Evolutionary conservation across 2,113 vertebrate genomes (phyloP).

Genomic region (Pachyramphus minor): DNA sequence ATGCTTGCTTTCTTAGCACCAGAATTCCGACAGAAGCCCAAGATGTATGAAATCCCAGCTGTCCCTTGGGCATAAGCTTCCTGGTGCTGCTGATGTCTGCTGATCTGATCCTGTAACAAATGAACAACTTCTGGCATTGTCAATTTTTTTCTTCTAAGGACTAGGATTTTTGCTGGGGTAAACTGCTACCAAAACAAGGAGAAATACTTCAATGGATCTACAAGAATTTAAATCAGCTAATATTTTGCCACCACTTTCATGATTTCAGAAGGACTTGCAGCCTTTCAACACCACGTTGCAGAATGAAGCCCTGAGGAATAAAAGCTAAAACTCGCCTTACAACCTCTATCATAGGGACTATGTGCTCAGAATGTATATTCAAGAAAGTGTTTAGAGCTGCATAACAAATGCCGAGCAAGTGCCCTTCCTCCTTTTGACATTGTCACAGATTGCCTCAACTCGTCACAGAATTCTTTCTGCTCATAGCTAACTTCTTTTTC

Average conservation of each 20-base stretch:
- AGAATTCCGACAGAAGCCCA: not conserved
- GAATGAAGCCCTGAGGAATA: constrained; percentile 8
- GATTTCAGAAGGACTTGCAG: not conserved
- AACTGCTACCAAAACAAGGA: not conserved
- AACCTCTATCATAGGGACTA: not conserved
- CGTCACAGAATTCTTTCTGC: not conserved
- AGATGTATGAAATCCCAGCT: not conserved
- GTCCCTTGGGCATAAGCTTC: not conserved
- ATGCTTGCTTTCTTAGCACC: not conserved
- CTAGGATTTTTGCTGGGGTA: not conserved
- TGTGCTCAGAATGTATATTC: constrained; percentile 27
- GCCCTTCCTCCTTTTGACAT: constrained; percentile 42
- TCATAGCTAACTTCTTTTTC: not conserved
- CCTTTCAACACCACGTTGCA: not conserved
- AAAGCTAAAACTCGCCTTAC: constrained; percentile 40
- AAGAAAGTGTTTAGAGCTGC: constrained; percentile 27
- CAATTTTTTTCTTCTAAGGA: not conserved
- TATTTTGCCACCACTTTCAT: not conserved
- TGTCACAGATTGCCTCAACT: constrained; percentile 16
- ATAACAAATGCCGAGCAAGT: constrained; percentile 10
- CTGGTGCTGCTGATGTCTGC: not conserved
- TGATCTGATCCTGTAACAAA: not conserved
- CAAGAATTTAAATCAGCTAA: not conserved
- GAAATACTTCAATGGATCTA: not conserved
- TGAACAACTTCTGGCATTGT: not conserved